Base-by-base conservation (phyloP, 2,888 invertebrate species). In the Heterodera filipjevi region DNA sequence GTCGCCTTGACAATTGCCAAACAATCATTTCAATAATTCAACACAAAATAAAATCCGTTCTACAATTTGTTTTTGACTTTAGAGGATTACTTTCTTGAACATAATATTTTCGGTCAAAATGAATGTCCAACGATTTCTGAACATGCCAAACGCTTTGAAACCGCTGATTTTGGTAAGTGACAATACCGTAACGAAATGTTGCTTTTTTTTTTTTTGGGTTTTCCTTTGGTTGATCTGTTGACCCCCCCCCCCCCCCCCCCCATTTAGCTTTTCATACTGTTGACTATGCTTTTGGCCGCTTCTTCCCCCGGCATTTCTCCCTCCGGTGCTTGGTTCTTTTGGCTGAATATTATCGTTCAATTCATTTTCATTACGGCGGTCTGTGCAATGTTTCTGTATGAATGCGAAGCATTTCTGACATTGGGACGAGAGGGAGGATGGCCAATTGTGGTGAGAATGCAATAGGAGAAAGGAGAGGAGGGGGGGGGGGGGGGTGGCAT, bases 311-410 rank as follows among this genome's bases (percentile, higher is more conserved):
- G 39, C 35, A 33, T 32, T 39, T 70, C 73, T 22, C 79, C 71
- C 76, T 22, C 49, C 16, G 77, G 82, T 35, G 49, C 53, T 30
- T 82, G 82, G 82, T 82, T 83, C 70, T 82, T 82, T 66, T 82
- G 82, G 82, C 79, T 82, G 39, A 83, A 66, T 32, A 78, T 79
- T 30, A 68, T 27, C 27, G 35, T 71, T n/a, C 71, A 44, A n/a
- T 46, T 71, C 32, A 33, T 79, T 33, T 78, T 49, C 33, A 78
- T 79, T n/a, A 35, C 71, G 30, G 68, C 66, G 30, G 77, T 79
- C 16, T 59, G 53, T 35, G 77, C 44, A 30, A 35, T 79, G 46
- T 82, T 84, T 74, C 27, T 78, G 32, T 80, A 83, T 33, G 82
- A 82, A 66, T 49, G 59, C 3, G 82, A 82, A 66, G 53, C 59